Percentiles rank a stretch among this genome's conserved stretches.
phyloP scores from a whole-genome alignment of 1,140 invertebrate species.

The Drosophila athabasca region DNA sequence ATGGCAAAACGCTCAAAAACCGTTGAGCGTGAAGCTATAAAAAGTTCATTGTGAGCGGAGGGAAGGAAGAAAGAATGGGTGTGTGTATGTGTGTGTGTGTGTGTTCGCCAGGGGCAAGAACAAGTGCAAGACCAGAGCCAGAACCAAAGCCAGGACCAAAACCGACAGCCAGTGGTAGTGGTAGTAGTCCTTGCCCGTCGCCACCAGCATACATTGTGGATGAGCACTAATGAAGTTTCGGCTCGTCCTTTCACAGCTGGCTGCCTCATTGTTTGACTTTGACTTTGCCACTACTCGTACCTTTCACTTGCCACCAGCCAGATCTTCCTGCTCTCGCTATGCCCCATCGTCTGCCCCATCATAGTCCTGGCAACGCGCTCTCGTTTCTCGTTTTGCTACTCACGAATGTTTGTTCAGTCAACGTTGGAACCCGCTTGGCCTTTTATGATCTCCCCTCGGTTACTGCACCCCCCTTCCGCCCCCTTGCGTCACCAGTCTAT shows the following conservation, averaged over 20 bases:
- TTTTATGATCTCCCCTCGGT: constrained; percentile 33
- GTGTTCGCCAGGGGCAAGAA: too few relatives aligned
- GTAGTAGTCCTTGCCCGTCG: constrained; percentile 1
- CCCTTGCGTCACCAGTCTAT: constrained; percentile 56
- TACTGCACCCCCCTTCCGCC: too few relatives aligned
- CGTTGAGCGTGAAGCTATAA: constrained; percentile 16
- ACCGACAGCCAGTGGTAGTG: constrained; percentile 14
- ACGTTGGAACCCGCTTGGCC: constrained; percentile 16
- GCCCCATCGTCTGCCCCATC: not conserved
- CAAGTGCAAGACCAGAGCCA: not conserved
- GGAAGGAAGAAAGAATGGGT: constrained; percentile 3
- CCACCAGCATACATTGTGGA: constrained; percentile 61
- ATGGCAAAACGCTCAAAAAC: constrained; percentile 5
- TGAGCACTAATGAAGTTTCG: constrained; percentile 79
- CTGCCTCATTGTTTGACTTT: constrained; percentile 78
- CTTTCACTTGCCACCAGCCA: constrained; percentile 28
- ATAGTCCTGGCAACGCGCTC: constrained; percentile 4
- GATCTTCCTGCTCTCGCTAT: not conserved
- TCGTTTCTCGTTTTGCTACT: constrained; percentile 31
- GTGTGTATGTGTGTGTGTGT: constrained; percentile 8
- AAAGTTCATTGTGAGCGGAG: constrained; percentile 1
- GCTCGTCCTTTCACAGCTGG: constrained; percentile 67
- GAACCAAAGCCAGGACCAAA: not conserved
- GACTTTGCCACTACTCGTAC: constrained; percentile 52
- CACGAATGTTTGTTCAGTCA: constrained; percentile 70